phyloP scores from a whole-genome alignment of 2,888 invertebrate genomes.

The Mesorhabditis belari region DNA sequence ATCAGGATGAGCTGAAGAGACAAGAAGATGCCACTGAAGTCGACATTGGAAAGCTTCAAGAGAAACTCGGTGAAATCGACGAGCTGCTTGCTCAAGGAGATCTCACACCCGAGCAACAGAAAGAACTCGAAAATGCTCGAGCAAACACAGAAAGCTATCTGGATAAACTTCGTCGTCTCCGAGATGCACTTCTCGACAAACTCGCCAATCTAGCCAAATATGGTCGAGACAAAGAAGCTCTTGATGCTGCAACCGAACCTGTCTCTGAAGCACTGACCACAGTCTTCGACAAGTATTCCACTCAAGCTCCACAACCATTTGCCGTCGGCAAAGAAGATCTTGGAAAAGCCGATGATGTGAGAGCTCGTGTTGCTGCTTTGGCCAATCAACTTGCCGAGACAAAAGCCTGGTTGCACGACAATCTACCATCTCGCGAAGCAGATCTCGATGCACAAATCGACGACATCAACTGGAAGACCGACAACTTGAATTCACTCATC shows the following conservation, averaged over 20 bases:
- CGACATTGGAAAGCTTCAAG: not conserved
- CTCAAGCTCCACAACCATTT: not conserved
- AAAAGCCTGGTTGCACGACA: not conserved
- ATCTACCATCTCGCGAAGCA: not conserved
- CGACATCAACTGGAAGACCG: not conserved
- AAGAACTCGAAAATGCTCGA: slow-evolving; percentile 3
- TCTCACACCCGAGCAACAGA: not conserved
- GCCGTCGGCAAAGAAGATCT: not conserved
- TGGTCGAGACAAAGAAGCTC: slow-evolving; percentile 2
- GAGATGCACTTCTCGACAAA: not conserved
- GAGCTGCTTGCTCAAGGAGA: not conserved
- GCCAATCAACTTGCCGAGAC: not conserved
- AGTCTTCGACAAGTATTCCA: not conserved
- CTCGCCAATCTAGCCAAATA: not conserved
- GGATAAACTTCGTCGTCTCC: not conserved
- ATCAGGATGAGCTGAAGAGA: not conserved
- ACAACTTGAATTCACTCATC: not conserved
- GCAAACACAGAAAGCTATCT: slow-evolving; percentile 1
- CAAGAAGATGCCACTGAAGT: not conserved
- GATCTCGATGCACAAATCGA: not conserved
- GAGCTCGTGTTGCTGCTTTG: not conserved
- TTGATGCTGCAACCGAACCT: slow-evolving; percentile 3
- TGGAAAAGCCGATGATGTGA: not conserved
- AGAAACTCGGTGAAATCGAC: slow-evolving; percentile 1
- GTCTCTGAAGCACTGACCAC: not conserved